phyloP scores from a whole-genome alignment of 2,888 invertebrate genomes.

The Tineola bisselliella region DNA sequence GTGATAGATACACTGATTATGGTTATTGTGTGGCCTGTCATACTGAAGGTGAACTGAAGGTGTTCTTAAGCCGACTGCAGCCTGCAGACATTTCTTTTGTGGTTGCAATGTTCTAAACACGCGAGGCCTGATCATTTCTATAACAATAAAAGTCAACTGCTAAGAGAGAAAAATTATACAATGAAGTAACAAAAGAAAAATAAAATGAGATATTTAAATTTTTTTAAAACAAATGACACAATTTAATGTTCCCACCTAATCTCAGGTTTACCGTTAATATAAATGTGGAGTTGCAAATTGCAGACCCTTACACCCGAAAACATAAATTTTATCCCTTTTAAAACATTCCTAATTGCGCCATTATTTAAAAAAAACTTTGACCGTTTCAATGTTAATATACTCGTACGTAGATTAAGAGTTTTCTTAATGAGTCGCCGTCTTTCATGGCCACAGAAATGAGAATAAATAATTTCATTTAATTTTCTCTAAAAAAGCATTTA shows the following conservation, averaged over 20 bases:
- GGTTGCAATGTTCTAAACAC: too few relatives aligned
- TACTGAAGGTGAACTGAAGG: too few relatives aligned
- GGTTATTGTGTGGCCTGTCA: too few relatives aligned
- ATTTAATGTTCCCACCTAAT: conserved; percentile 6
- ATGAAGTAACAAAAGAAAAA: background rate
- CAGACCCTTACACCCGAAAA: conserved; percentile 2
- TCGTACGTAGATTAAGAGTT: background rate
- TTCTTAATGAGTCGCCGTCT: background rate
- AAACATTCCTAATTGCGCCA: conserved; percentile 6
- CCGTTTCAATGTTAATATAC: background rate
- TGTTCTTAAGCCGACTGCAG: too few relatives aligned
- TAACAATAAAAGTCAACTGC: too few relatives aligned
- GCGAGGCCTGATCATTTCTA: too few relatives aligned
- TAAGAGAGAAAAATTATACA: background rate
- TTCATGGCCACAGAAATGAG: too few relatives aligned
- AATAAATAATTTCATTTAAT: too few relatives aligned
- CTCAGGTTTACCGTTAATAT: conserved; percentile 2
- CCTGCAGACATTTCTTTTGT: too few relatives aligned
- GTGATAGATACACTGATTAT: too few relatives aligned
- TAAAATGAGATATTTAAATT: background rate
- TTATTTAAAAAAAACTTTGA: background rate
- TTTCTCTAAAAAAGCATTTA: too few relatives aligned
- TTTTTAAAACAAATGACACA: conserved; percentile 9
- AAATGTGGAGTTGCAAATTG: conserved; percentile 9
- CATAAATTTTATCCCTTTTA: conserved; percentile 6